Percentiles rank a stretch among this genome's conserved stretches.
Evolutionary conservation across 64 coral and sea anemone species (phyloP).

Genomic region (Actinia equina): DNA sequence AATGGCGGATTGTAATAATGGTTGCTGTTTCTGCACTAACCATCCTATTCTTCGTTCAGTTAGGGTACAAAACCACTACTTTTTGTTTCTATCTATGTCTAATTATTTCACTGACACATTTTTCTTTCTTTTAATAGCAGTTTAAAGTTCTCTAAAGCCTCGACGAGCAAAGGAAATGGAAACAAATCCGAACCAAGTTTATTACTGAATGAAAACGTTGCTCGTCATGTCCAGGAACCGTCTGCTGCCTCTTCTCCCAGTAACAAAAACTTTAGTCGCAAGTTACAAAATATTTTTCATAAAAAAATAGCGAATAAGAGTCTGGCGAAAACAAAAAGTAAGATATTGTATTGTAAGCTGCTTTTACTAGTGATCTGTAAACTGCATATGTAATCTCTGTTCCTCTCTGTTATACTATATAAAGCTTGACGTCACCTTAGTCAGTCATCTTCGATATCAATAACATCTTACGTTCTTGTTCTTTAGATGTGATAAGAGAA

Average conservation of each 20-base stretch:
- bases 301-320: background rate
- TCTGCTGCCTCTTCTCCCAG: background rate
- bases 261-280: conserved; percentile 5
- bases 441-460: no score
- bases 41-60: conserved; percentile 7
- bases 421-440: no score
- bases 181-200: background rate
- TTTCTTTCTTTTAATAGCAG: background rate
- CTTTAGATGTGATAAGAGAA: background rate
- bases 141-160: background rate
- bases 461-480: background rate
- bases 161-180: background rate
- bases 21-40: background rate
- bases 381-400: background rate
- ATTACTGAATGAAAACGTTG: background rate
- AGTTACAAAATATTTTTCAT: background rate
- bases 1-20: conserved; percentile 11
- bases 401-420: no score
- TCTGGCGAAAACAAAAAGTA: conserved; percentile 5
- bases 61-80: background rate
- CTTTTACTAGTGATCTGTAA: no score
- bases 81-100: background rate
- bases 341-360: background rate
- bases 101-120: background rate
- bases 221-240: background rate